These are phyloP conservation scores for Deilephila porcellus DNA, from an alignment of 2,888 invertebrate genomes.

Conservation along the genomic window DNA sequence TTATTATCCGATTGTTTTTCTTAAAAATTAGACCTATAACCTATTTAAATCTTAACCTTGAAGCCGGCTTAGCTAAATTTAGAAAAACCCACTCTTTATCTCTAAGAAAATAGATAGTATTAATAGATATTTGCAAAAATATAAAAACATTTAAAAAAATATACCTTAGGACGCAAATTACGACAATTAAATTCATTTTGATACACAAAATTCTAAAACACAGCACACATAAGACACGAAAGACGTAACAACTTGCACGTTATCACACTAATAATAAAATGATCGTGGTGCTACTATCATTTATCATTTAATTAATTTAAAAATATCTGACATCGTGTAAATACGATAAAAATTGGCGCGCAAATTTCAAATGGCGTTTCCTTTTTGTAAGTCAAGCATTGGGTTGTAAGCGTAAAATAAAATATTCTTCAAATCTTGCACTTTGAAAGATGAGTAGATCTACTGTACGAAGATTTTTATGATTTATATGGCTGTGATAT, in stretches of 20 bases:
- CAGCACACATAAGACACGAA: not conserved
- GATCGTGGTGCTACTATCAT: not conserved
- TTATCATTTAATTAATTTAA: not conserved
- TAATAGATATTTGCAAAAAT: not conserved
- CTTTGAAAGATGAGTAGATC: too few species aligned
- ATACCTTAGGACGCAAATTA: conserved; percentile 1
- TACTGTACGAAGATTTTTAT: too few species aligned
- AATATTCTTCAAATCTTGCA: too few species aligned
- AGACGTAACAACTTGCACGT: conserved; percentile 1
- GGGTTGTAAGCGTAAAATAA: too few species aligned
- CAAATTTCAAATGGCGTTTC: conserved; percentile 4
- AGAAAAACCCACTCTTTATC: not conserved
- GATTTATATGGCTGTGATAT: too few species aligned
- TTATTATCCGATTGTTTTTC: too few species aligned
- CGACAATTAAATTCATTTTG: not conserved
- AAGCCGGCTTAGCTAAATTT: not conserved
- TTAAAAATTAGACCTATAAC: too few species aligned
- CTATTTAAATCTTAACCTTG: too few species aligned
- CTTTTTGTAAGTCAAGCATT: not conserved
- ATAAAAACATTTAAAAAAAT: not conserved
- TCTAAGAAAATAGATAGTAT: too few species aligned
- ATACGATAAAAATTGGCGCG: not conserved
- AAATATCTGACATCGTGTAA: not conserved
- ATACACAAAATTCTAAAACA: not conserved
- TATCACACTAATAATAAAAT: not conserved